phyloP scores from a whole-genome alignment of 2,113 vertebrate species.

The Lepidothrix coronata region DNA sequence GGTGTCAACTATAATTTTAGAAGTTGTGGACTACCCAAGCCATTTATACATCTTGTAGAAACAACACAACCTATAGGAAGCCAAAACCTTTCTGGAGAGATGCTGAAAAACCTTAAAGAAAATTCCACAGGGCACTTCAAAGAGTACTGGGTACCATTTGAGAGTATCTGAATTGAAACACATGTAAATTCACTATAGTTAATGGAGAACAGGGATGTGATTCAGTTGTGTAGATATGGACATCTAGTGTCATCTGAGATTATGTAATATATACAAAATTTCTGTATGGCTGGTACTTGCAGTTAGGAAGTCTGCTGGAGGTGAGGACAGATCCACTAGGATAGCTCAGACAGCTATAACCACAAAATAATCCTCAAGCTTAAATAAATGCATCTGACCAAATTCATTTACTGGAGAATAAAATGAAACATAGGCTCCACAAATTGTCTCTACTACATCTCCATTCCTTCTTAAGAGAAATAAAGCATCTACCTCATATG shows the following conservation, averaged over 20 bases:
- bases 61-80: not conserved
- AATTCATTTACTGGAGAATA: not conserved
- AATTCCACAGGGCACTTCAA: not conserved
- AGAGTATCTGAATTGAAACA: not conserved
- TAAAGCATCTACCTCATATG: not conserved
- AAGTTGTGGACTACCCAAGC: not conserved
- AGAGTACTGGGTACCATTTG: not conserved
- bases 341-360: not conserved
- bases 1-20: not conserved
- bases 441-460: not conserved
- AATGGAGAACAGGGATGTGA: not conserved
- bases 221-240: not conserved
- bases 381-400: not conserved
- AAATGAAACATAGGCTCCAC: not conserved
- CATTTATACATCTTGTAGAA: not conserved
- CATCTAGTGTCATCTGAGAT: not conserved
- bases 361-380: not conserved
- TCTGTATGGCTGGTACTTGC: not conserved
- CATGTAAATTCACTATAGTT: not conserved
- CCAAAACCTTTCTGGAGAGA: accelerated
- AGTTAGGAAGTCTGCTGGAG: not conserved
- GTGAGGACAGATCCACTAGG: not conserved
- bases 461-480: not conserved
- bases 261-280: not conserved
- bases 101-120: not conserved